These are phyloP conservation scores for Watsonalla cultraria DNA, from an alignment of 2,888 invertebrate genomes.

Conservation along the genomic window DNA sequence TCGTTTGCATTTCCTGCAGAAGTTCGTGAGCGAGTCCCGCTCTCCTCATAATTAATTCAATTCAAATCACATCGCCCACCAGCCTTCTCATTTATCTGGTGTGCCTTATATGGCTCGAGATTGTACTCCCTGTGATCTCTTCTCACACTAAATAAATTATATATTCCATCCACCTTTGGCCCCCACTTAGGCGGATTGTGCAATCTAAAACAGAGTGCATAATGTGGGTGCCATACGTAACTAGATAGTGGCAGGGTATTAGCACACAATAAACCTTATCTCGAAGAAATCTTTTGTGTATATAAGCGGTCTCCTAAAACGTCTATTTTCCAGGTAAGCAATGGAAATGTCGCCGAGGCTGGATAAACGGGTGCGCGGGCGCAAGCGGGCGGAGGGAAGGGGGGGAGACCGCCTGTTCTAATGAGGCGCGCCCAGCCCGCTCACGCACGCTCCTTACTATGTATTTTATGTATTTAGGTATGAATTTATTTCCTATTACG, in stretches of 20 bases:
- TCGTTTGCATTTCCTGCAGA: constrained; percentile 59
- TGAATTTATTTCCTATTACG: constrained; percentile 47
- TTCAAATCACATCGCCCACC: constrained; percentile 73
- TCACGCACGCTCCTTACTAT: constrained; percentile 44
- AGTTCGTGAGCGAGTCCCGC: constrained; percentile 54
- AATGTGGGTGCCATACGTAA: constrained; percentile 30
- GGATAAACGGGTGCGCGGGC: constrained; percentile 63
- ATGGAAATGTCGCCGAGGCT: constrained; percentile 66
- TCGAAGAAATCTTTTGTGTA: constrained; percentile 52
- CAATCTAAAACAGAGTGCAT: constrained; percentile 23
- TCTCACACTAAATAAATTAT: constrained; percentile 30
- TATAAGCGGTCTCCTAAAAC: constrained; percentile 61
- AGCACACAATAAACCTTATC: constrained; percentile 70
- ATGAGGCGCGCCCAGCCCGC: constrained; percentile 58
- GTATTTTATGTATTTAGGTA: constrained; percentile 54
- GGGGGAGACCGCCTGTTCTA: constrained; percentile 47
- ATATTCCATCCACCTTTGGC: constrained; percentile 23
- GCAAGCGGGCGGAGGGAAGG: constrained; percentile 24
- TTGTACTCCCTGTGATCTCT: constrained; percentile 40
- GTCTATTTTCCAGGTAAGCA: constrained; percentile 65
- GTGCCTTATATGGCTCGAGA: constrained; percentile 48
- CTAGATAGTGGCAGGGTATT: constrained; percentile 51
- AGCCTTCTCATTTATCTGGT: constrained; percentile 59
- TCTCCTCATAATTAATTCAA: constrained; percentile 69
- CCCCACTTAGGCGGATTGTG: constrained; percentile 9